Evolutionary conservation across 2,113 vertebrate species (phyloP), one percentile per base, ranked within the genome.

Genomic region (Octodon degus): DNA sequence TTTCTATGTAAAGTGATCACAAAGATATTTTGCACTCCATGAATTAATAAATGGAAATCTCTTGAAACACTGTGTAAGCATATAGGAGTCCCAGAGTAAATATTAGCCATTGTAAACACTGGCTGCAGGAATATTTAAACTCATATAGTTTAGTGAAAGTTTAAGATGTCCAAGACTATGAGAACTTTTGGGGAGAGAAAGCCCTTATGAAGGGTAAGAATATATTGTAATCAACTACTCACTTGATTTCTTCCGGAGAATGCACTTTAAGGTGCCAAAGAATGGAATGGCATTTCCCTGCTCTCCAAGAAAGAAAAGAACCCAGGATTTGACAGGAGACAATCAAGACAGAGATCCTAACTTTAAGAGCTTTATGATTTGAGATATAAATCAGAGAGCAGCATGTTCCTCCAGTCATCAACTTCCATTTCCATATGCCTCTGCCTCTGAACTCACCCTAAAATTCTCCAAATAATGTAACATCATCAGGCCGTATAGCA

Each of bases 371-470:
- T 58, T 90, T 62, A 53, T 27, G 34, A 47, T 88, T 89, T 58
- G 1, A 53, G 43, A 60, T 74, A 43, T 88, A 86, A 96, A 63
- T 89, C n/a, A 85, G 58, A 72, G 90, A 86, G 30, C 84, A 83
- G 63, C 58, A 24, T 86, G 10, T 32, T 87, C 32, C 55, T 53
- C 43, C 30, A 60, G 11, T 81, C 74, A 84, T 90, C 53, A 86
- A 2, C 63, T n/a, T 58, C 16, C 30, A 68, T 50, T 77, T 94
- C 62, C 27, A 60, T n/a, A 37, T 70, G 43, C n/a, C 10, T 88
- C 65, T 22, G 43, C 76, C 40, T 80, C 84, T n/a, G 47, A 93
- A 37, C 19, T 12, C 19, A 84, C 68, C 11, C 16, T 3, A 1
- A 34, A 22, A 47, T 50, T 90, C 90, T 92, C 81, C 47, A n/a